A percentile compares a stretch with the other conserved stretches of the same genome.
Evolutionary conservation across 2,113 vertebrate genomes (phyloP).

Genomic region (Engraulis encrasicolus): DNA sequence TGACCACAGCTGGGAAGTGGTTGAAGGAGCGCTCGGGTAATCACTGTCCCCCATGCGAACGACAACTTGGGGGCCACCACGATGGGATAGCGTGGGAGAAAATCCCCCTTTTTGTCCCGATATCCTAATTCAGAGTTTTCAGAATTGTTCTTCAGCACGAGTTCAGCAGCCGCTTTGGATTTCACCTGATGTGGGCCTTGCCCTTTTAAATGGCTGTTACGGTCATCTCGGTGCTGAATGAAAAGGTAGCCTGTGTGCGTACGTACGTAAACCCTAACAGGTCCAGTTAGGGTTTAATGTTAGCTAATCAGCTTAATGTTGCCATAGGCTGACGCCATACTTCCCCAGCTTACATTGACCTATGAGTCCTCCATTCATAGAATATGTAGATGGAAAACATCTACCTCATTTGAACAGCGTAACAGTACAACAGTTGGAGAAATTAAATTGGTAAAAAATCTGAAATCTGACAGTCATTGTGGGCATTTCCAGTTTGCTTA

Average conservation of each 20-base stretch:
- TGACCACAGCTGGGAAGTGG: slow-evolving; percentile 62
- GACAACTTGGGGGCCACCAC: not conserved
- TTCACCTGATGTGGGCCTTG: not conserved
- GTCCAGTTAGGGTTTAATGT: not conserved
- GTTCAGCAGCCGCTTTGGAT: too few relatives aligned
- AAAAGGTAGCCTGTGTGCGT: not conserved
- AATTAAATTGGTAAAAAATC: too few relatives aligned
- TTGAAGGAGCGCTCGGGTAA: slow-evolving; percentile 49
- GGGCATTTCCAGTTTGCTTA: too few relatives aligned
- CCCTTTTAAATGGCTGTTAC: not conserved
- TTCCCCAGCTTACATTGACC: not conserved
- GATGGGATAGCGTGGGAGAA: not conserved
- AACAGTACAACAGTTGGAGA: too few relatives aligned
- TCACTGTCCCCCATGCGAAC: slow-evolving; percentile 33
- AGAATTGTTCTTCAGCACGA: too few relatives aligned
- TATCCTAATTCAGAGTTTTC: not conserved
- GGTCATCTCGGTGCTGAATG: not conserved
- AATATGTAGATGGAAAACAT: not conserved
- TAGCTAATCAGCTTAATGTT: not conserved
- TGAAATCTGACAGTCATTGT: too few relatives aligned
- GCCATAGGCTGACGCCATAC: not conserved
- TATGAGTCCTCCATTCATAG: not conserved
- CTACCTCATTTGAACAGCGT: not conserved
- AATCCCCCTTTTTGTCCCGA: not conserved
- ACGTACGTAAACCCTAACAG: not conserved